Conservation (phyloP, 2,888 invertebrate species). For the Schizaphis graminum region DNA sequence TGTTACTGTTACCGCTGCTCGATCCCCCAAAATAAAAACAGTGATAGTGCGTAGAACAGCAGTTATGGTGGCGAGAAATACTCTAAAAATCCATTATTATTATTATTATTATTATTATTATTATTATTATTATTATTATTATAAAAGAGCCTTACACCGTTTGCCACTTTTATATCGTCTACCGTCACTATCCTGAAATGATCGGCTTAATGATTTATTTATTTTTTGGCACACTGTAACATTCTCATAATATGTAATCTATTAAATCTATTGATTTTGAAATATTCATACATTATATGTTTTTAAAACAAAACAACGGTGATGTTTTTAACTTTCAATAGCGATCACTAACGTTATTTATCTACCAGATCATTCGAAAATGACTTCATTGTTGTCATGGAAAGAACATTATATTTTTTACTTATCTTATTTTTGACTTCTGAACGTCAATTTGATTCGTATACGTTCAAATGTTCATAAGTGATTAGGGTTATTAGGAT, state of each 20-base stretch:
- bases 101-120: constrained; percentile 24
- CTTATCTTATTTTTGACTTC: not conserved
- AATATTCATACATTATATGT: not conserved
- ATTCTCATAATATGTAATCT: too few species aligned
- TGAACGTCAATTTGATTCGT: not conserved
- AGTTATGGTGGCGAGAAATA: not conserved
- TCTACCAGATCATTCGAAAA: not conserved
- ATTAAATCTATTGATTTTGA: too few species aligned
- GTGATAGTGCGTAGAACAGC: not conserved
- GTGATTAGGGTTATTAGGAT: not conserved
- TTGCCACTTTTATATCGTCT: constrained; percentile 18
- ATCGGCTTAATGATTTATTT: constrained; percentile 11
- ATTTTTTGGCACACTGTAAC: not conserved
- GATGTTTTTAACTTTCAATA: not conserved
- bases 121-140: constrained; percentile 38
- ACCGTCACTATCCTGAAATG: not conserved
- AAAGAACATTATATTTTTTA: not conserved
- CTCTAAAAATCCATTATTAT: constrained; percentile 46
- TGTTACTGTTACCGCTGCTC: not conserved
- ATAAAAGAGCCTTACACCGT: constrained; percentile 2
- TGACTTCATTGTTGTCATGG: not conserved
- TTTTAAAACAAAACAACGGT: not conserved
- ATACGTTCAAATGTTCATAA: not conserved
- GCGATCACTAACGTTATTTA: not conserved
- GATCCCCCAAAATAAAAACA: not conserved